These are phyloP conservation scores for Lophochroa leadbeateri DNA, from an alignment of 2,113 vertebrate species.

Conservation along the genomic window DNA sequence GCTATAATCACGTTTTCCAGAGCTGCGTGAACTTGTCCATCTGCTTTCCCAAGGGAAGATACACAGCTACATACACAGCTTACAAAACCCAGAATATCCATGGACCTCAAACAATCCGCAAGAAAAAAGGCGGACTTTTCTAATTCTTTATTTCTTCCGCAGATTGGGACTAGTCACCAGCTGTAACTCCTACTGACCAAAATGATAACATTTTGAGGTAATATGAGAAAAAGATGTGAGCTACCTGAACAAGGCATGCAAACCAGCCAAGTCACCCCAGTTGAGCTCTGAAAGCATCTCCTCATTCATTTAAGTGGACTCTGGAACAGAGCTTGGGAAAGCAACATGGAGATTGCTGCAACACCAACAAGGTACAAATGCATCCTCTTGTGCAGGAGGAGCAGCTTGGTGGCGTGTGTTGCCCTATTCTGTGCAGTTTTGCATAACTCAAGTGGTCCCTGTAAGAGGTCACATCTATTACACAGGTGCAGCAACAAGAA, in stretches of 20 bases:
- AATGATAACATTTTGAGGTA: background rate
- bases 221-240: background rate
- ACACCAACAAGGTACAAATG: background rate
- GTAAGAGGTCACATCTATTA: background rate
- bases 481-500: background rate
- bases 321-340: background rate
- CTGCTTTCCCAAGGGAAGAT: background rate
- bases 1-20: background rate
- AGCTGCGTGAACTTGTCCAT: background rate
- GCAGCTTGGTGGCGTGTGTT: background rate
- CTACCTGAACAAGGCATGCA: background rate
- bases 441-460: background rate
- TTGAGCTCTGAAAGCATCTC: background rate
- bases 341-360: background rate
- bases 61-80: background rate
- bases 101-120: background rate
- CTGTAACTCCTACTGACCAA: background rate
- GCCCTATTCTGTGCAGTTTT: background rate
- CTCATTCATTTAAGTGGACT: background rate
- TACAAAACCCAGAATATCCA: background rate
- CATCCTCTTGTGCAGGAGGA: background rate
- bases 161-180: background rate
- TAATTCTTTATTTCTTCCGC: background rate
- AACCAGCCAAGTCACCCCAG: rapidly evolving
- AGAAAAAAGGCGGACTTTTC: background rate